phyloP scores from a whole-genome alignment of 2,113 vertebrate genomes.

The Heliornis fulica region DNA sequence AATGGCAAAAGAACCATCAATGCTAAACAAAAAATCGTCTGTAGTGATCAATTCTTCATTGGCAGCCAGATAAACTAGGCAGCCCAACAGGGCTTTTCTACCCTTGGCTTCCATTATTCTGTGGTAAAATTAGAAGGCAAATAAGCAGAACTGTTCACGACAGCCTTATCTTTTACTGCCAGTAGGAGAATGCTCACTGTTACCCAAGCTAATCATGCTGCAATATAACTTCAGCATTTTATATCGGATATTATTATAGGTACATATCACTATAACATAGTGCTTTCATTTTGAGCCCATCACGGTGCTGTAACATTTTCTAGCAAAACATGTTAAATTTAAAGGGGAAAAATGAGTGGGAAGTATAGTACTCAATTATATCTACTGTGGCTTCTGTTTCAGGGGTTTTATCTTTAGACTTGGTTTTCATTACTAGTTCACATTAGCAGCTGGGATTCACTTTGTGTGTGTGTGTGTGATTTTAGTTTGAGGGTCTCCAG shows the following conservation, averaged over 20 bases:
- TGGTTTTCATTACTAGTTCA: conserved; percentile 35
- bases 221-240: conserved; percentile 52
- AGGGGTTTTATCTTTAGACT: background rate
- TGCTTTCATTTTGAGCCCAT: conserved; percentile 72
- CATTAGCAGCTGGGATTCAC: conserved; percentile 5
- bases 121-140: conserved; percentile 46
- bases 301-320: conserved; percentile 39
- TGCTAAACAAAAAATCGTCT: background rate
- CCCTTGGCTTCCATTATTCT: conserved; percentile 17
- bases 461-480: background rate
- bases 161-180: conserved; percentile 57
- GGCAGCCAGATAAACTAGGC: background rate
- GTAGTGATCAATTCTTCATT: background rate
- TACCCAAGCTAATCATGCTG: conserved; percentile 59
- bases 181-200: conserved; percentile 34
- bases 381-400: conserved; percentile 19
- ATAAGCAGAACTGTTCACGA: conserved; percentile 33
- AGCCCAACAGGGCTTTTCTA: background rate
- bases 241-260: conserved; percentile 63
- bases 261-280: conserved; percentile 70
- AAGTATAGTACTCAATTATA: conserved; percentile 4
- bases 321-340: conserved; percentile 46
- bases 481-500: conserved; percentile 1
- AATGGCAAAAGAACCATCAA: background rate
- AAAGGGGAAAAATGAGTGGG: conserved; percentile 37